Evolutionary conservation across 2,113 vertebrate species (phyloP), one percentile per base, ranked within the genome.

Genomic region (Petaurus breviceps): DNA sequence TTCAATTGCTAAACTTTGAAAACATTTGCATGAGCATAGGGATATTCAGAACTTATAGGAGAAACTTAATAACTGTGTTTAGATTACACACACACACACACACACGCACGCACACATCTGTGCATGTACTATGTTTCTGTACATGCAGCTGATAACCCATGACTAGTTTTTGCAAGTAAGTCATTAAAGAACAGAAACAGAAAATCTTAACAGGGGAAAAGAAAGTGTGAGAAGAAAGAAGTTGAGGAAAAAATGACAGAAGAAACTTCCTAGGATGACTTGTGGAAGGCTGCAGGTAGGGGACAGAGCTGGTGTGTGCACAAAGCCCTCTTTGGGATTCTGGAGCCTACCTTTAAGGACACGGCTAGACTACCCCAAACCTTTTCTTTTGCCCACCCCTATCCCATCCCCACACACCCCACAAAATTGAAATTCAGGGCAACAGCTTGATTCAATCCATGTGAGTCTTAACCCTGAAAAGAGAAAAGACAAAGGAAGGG

Each of bases 1-100:
- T 96, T 94, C 57, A 93, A 19, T 91, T 49, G 24, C 51, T 54
- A 94, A 77, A 37, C 61, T 68, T 68, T 37, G 31, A 68, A 68
- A 68, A 68, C 31, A 68, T 68, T n/a, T 68, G 68, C 16, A 43
- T 43, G 68, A 77, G 5, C 68, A n/a, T 43, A n/a, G 68, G 37
- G 68, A 77, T 77, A 43, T 43, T 77, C 16, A 77, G 37, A 77
- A n/a, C 5, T 43, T 43, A 22, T 6, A 1, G 16, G n/a, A 77
- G 37, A 5, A 37, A n/a, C 37, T 43, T 43, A 77, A 77, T 77
- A n/a, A n/a, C 14, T 43, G 68, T n/a, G 31, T n/a, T n/a, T n/a
- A 77, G n/a, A n/a, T 6, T 22, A 77, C 4, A n/a, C 37, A 68
- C 61, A 68, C 1, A n/a, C 3, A 61, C 9, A 61, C 31, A 37